These are phyloP conservation scores for Coelopa frigida DNA, from an alignment of 1,140 invertebrate genomes.

Conservation along the genomic window DNA sequence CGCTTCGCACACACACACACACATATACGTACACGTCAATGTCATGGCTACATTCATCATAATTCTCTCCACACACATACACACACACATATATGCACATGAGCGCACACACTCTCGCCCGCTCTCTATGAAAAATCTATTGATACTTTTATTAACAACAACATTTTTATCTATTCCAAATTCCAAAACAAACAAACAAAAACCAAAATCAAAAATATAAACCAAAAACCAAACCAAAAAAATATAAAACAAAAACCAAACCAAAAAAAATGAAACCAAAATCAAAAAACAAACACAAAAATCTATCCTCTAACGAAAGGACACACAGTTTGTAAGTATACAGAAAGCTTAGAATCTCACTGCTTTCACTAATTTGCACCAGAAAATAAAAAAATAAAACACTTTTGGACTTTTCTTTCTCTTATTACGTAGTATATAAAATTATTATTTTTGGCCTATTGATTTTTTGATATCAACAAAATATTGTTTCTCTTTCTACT, in stretches of 20 bases:
- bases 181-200: conserved; percentile 1
- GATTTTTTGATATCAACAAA: too few species aligned
- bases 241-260: neutral
- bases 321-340: conserved; percentile 43
- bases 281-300: conserved; percentile 4
- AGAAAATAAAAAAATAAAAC: too few species aligned
- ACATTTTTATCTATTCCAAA: too few species aligned
- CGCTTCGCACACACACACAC: too few species aligned
- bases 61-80: neutral
- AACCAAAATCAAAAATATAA: neutral
- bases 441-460: too few species aligned
- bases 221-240: conserved; percentile 17
- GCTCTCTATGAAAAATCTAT: neutral
- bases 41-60: too few species aligned
- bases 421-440: too few species aligned
- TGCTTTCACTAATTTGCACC: conserved; percentile 5
- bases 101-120: neutral
- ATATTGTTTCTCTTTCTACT: too few species aligned
- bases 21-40: too few species aligned
- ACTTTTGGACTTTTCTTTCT: too few species aligned
- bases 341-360: conserved; percentile 17
- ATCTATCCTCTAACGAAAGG: conserved; percentile 19
- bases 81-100: neutral
- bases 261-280: neutral
- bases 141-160: neutral